Base-by-base conservation (phyloP, 2,888 invertebrate genomes). In the Parthenolecanium corni region DNA sequence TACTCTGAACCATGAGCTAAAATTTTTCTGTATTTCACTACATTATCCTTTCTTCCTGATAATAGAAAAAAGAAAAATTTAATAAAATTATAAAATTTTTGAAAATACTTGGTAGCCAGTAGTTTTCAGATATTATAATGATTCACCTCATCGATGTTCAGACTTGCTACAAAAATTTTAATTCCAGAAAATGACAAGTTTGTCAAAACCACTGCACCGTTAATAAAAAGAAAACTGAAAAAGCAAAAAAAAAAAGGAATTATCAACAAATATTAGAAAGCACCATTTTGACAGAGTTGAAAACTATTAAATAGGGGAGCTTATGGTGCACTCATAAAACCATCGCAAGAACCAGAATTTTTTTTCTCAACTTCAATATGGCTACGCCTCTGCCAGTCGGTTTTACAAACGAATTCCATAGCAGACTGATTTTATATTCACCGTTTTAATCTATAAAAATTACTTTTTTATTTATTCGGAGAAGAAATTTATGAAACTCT, bases 381-480 rank as follows among this genome's bases (percentile, higher is more conserved):
- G 40, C 20, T 53, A 53, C 53, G 53, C 53, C 53, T 53, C 53
- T 53, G 53, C 40, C 42, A 53, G 53, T 38, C 53, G 53, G 53
- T 53, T 53, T 36, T 40, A 40, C 53, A 38, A 53, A 53, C 53
- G 53, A 53, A 53, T 53, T 53, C 53, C 53, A 20, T 21, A 31
- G 36, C 53, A 53, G 53, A 53, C 53, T 23, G 31, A 53, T 53
- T 53, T 53, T 53, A 53, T 53, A 53, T 53, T 53, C 40, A 38
- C 40, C 23, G 53, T 53, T 31, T 53, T 53, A 53, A 53, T 53
- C 53, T 53, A 53, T 53, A 53, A 53, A 53, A 53, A 53, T 40
- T 53, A 40, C 40, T 53, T 40, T 53, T 53, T 53, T 53, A 38
- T 53, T 53, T 53, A 53, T 36, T 38, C 53, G 53, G 53, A 23